A percentile compares a stretch with the other conserved stretches of the same genome.
These are phyloP conservation scores for Ariopsis seemanni DNA, from an alignment of 2,113 vertebrate genomes.

Conservation along the genomic window DNA sequence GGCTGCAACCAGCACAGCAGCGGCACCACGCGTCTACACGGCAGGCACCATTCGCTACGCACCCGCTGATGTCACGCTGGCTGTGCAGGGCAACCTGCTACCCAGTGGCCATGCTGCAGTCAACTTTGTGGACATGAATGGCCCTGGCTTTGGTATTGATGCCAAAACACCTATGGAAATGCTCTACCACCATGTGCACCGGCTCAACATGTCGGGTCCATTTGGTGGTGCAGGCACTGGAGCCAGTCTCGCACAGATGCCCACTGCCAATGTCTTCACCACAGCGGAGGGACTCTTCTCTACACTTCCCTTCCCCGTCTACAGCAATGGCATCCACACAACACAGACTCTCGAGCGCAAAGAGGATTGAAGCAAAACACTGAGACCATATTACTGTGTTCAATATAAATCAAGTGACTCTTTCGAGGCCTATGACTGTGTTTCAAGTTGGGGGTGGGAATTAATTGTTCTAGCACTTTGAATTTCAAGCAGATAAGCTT, in stretches of 20 bases:
- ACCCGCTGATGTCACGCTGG: conserved; percentile 94
- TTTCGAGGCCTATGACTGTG: conserved; percentile 83
- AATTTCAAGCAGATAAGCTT: conserved; percentile 91
- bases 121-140: conserved; percentile 95
- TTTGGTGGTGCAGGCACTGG: conserved; percentile 85
- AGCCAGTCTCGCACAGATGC: conserved; percentile 90
- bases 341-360: conserved; percentile 97
- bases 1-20: conserved; percentile 84
- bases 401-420: conserved; percentile 72
- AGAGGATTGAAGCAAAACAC: conserved; percentile 85
- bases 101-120: conserved; percentile 87
- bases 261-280: conserved; percentile 92
- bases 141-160: conserved; percentile 91
- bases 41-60: conserved; percentile 98
- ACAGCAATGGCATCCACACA: conserved; percentile 97
- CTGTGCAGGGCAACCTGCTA: conserved; percentile 95
- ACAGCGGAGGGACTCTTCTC: conserved; percentile 98
- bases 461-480: conserved; percentile 97
- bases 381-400: conserved; percentile 85
- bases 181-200: conserved; percentile 98
- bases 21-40: conserved; percentile 95
- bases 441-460: conserved; percentile 77
- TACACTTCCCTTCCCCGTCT: conserved; percentile 95
- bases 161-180: conserved; percentile 99
- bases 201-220: conserved; percentile 95